phyloP scores from a whole-genome alignment of 2,797 vertebrate species.

The Leptodactylus fallax region DNA sequence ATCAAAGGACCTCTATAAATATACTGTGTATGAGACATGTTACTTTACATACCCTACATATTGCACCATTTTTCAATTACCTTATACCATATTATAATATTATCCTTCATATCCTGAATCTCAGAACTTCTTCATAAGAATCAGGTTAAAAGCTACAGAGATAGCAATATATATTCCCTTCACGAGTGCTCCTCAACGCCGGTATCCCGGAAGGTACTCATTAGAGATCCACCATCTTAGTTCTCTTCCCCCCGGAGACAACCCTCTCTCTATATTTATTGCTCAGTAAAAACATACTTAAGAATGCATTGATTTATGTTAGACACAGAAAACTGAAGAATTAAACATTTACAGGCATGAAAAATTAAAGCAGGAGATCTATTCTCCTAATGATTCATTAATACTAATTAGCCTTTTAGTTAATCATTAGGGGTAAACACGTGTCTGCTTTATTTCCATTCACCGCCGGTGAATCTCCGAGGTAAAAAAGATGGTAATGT shows the following conservation, averaged over 20 bases:
- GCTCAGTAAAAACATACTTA: conserved; percentile 26
- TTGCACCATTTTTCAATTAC: not conserved
- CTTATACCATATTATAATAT: not conserved
- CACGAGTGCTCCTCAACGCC: conserved; percentile 5
- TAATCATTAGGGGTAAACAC: conserved; percentile 21
- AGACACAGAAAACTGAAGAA: not conserved
- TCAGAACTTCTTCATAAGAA: not conserved
- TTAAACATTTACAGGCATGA: conserved; percentile 17
- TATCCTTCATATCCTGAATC: not conserved
- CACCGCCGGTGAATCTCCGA: conserved; percentile 14
- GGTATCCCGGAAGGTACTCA: conserved; percentile 43
- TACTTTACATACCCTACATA: too few species aligned
- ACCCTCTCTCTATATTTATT: conserved; percentile 7
- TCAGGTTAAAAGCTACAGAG: not conserved
- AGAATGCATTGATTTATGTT: conserved; percentile 5
- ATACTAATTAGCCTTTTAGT: conserved; percentile 35
- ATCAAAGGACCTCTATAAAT: too few species aligned
- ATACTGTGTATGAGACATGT: too few species aligned
- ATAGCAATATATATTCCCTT: conserved; percentile 26
- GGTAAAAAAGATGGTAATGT: conserved; percentile 28
- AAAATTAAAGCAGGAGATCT: conserved; percentile 11
- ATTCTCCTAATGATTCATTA: conserved; percentile 23
- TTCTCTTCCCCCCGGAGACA: conserved; percentile 23
- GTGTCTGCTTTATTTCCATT: conserved; percentile 20
- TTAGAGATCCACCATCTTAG: conserved; percentile 38